Evolutionary conservation across 2,113 vertebrate genomes (phyloP).

Genomic region (Echinops telfairi): DNA sequence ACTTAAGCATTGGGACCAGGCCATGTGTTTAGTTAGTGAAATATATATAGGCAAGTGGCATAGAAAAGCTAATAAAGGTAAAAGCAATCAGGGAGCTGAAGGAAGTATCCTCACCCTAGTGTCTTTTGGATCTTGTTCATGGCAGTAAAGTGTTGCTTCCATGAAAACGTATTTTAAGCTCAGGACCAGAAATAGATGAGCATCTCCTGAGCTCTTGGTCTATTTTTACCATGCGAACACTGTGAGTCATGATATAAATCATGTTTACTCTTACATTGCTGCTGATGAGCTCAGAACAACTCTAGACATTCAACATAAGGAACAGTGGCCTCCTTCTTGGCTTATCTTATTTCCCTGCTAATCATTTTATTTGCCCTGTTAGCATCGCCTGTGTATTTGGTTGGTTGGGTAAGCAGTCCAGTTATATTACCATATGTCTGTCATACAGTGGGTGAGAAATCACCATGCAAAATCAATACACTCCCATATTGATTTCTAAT

Average conservation of each 20-base stretch:
- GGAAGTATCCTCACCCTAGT: neutral
- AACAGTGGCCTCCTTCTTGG: neutral
- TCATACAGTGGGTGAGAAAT: neutral
- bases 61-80: neutral
- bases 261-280: constrained; percentile 41
- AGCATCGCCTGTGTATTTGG: neutral
- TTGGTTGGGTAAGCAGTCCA: neutral
- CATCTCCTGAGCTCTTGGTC: constrained; percentile 26
- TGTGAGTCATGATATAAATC: constrained; percentile 70
- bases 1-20: neutral
- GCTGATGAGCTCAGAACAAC: constrained; percentile 37
- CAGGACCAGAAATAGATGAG: constrained; percentile 48
- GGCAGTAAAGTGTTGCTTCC: constrained; percentile 5
- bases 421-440: neutral
- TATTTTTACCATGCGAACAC: constrained; percentile 73
- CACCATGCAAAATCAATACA: neutral
- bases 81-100: neutral
- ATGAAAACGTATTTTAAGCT: neutral
- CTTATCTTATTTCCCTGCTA: neutral
- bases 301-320: constrained; percentile 7
- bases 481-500: neutral
- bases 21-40: neutral
- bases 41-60: neutral
- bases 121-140: neutral
- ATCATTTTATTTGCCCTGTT: neutral